A percentile compares a stretch with the other conserved stretches of the same genome.
Evolutionary conservation across 2,113 vertebrate species (phyloP).

Genomic region (Nyctibius bracteatus): DNA sequence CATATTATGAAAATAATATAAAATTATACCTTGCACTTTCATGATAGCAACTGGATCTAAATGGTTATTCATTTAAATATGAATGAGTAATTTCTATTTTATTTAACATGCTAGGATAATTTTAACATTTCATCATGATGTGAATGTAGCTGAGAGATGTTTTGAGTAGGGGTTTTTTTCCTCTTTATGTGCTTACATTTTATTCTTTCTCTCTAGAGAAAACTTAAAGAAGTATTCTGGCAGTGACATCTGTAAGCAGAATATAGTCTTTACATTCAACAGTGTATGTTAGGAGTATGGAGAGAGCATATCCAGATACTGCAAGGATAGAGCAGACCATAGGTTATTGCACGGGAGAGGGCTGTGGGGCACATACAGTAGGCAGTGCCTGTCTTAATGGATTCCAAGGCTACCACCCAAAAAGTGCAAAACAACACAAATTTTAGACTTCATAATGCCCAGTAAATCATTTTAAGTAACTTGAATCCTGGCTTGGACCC

Average conservation of each 20-base stretch:
- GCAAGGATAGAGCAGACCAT: background rate
- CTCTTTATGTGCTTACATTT: slow-evolving; percentile 6
- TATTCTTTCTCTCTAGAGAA: background rate
- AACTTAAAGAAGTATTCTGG: background rate
- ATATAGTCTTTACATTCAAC: background rate
- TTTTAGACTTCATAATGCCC: background rate
- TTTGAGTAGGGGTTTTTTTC: background rate
- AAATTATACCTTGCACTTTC: slow-evolving; percentile 79
- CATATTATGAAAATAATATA: slow-evolving; percentile 79
- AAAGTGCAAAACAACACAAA: background rate
- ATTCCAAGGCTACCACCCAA: background rate
- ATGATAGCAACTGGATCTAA: slow-evolving; percentile 69
- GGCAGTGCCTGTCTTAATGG: background rate
- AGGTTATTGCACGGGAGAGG: background rate
- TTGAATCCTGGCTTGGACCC: background rate
- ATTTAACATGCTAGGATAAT: slow-evolving; percentile 62
- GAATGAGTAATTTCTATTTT: slow-evolving; percentile 71
- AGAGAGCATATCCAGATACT: background rate
- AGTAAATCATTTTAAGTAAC: background rate
- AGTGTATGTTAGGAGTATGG: background rate
- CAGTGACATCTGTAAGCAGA: slow-evolving; percentile 1
- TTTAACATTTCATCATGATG: slow-evolving; percentile 63
- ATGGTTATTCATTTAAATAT: slow-evolving; percentile 80
- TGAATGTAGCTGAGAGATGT: slow-evolving; percentile 6
- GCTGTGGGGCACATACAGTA: background rate